Evolutionary conservation across 2,797 vertebrate genomes (phyloP), one percentile per base, ranked within the genome.

Genomic region (Intellagama lesueurii): DNA sequence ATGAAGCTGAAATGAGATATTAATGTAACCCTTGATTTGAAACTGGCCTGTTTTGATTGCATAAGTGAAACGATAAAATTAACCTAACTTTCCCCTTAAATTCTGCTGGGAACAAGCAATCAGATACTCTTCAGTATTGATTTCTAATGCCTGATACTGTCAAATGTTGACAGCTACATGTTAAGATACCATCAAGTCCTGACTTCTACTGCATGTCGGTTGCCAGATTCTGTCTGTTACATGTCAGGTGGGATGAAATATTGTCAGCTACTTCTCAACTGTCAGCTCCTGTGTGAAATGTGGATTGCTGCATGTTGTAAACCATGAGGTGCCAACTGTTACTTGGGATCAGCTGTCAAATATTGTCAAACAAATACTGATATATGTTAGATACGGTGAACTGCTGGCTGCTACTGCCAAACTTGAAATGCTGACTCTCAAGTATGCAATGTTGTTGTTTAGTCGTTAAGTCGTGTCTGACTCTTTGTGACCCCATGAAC

Each of bases 141-240:
- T 24, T 9, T 14, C 86, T 80, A 69, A 69, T 80, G 66, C 77
- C n/a, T 28, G 77, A 80, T 87, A 28, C 47, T 40, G 30, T 69
- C 68, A 35, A 72, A 72, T 56, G 26, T 80, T 72, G 77, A 81
- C 68, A 80, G 47, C 44, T 35, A 9, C 73, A 56, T 52, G 66
- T 81, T 79, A 17, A 87, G 77, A n/a, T 84, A 56, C 24, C 26
- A 70, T 78, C 76, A 84, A 52, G 79, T 85, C 56, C 73, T 69
- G 32, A 56, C 66, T 72, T 32, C 66, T 44, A 26, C 19, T 56
- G 76, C 35, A 47, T 30, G 28, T 76, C 47, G 78, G 26, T 35
- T 79, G 76, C 77, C 82, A 70, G 56, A 7, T 56, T 17, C 19
- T 40, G 75, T 79, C 35, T 80, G 49, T 19, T 12, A 56, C 5